Evolutionary conservation across 2,113 vertebrate species (phyloP), one percentile per base, ranked within the genome.

Genomic region (Zosterops pallidus): DNA sequence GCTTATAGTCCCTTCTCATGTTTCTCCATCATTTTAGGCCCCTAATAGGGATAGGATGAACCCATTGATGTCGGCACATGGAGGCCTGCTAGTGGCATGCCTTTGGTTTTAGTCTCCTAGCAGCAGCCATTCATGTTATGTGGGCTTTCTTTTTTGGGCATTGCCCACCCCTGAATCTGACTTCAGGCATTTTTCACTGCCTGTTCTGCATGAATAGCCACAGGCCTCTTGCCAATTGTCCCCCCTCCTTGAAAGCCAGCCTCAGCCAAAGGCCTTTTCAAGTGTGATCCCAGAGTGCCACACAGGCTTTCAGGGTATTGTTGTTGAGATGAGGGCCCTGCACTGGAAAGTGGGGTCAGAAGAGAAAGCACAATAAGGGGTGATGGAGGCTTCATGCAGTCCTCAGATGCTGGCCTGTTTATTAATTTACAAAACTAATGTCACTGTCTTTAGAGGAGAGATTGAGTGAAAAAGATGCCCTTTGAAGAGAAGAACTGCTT

Each of bases 151-250:
- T 96, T 97, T 97, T 95, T 93, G 97, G 97, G 98, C 95, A 97
- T 97, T 98, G 97, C 98, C 98, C 98, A 97, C 97, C 97, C 97
- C 98, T 98, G 98, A 97, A 98, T 98, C 97, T 95, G 98, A 98
- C 98, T 97, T 96, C 94, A 94, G 97, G 97, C 96, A 95, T 98
- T 98, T 97, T 97, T 98, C 96, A 97, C 95, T 97, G 95, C 96
- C 98, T 95, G 95, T 98, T 98, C 98, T 98, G 98, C 98, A 97
- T 98, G 98, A 98, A 98, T 98, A 98, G 97, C 95, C 89, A 97
- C 97, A 97, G 98, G 97, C 98, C 97, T 97, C 98, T 97, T 98
- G 98, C 98, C 98, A 97, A 98, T 97, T 97, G 96, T 97, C 95
- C 96, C 96, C 94, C 92, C 69, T 95, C 94, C 97, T 97, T 97